Evolutionary conservation across 2,797 vertebrate genomes (phyloP), one percentile per base, ranked within the genome.

Genomic region (Gephyroberyx darwinii): DNA sequence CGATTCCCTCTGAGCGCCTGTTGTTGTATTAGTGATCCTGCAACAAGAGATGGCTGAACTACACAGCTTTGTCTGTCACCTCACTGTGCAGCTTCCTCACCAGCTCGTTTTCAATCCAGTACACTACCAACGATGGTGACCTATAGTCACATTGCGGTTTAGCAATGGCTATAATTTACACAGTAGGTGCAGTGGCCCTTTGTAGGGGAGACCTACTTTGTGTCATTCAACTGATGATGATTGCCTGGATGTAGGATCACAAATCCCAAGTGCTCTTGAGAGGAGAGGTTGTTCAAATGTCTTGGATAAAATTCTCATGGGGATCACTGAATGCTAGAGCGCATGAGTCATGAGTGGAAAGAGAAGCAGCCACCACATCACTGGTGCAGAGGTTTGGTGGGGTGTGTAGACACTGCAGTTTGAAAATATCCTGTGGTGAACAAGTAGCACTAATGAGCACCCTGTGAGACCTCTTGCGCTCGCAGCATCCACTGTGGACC

Each of bases 401-500:
- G 77, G 72, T 65, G 75, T 63, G 61, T 51, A 57, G 75, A 76
- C 59, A 37, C 66, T 60, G 77, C 63, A 85, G 78, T 81, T 84
- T 83, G 81, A 86, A 90, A 87, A 84, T 86, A 81, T 83, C 51
- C 47, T 77, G 79, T 86, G 82, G 88, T 89, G 90, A 88, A 84
- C 82, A 75, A 82, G 84, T 77, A 69, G 75, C 83, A 71, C 86
- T 91, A 90, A 91, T 87, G 86, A 92, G 88, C 81, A n/a, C 84
- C 81, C 41, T 56, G 50, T 56, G 75, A 86, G 81, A 75, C 77
- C 83, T 75, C 77, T 79, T 71, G 62, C 41, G 33, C 75, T 61
- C 55, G 64, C 75, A 52, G 68, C 13, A 9, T 72, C 84, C 80
- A 65, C 80, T 65, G 58, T 69, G 76, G 77, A 80, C 78, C 74